A percentile compares a stretch with the other conserved stretches of the same genome.
These are phyloP conservation scores for Meloidogyne exigua DNA, from an alignment of 1,140 invertebrate species.

Conservation along the genomic window DNA sequence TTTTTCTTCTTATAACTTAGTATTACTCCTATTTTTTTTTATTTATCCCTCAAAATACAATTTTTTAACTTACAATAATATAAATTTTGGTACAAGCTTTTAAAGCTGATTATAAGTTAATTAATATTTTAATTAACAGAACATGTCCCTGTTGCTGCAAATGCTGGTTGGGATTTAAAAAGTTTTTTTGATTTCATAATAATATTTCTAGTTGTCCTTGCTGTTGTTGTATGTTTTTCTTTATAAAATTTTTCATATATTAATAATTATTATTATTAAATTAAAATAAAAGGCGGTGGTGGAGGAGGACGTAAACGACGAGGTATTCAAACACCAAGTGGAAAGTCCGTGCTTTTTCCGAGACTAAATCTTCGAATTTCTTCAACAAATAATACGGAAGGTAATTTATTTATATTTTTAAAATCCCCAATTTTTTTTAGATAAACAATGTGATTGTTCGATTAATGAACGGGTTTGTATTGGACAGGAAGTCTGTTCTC, in stretches of 20 bases:
- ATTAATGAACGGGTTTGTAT: neutral
- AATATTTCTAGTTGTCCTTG: constrained; percentile 4
- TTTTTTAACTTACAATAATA: too few species aligned
- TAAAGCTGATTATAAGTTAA: neutral
- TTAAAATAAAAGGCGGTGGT: constrained; percentile 12
- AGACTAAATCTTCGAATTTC: constrained; percentile 6
- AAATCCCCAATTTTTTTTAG: neutral
- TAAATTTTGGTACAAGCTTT: too few species aligned
- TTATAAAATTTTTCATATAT: neutral
- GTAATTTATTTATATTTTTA: neutral
- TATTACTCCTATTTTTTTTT: too few species aligned
- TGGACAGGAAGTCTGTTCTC: neutral
- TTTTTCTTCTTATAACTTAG: too few species aligned
- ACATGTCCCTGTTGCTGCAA: constrained; percentile 21
- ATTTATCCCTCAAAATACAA: too few species aligned
- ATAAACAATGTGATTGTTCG: neutral
- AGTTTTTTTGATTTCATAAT: neutral
- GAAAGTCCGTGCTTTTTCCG: constrained; percentile 15
- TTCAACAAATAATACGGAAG: neutral
- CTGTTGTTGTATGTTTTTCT: constrained; percentile 1
- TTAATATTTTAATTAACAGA: constrained; percentile 1
- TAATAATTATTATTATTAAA: neutral
- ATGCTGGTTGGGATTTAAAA: constrained; percentile 12
- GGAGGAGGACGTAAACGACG: neutral
- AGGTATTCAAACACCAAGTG: neutral